Conservation (phyloP, 2,888 invertebrate genomes). For the Monopis laevigella region DNA sequence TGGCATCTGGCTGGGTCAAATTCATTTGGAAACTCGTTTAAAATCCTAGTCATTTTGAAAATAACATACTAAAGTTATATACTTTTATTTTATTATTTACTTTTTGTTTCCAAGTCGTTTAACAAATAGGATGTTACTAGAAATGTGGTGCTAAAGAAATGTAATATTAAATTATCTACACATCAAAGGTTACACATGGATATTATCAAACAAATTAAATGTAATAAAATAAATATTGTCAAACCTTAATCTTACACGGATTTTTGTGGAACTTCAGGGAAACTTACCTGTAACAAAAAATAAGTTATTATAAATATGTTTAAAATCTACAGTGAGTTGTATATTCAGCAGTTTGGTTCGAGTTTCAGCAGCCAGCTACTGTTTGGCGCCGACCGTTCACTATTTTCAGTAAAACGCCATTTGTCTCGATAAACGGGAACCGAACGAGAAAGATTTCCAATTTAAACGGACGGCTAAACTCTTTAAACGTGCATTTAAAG, state of each 20-base stretch:
- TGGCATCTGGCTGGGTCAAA: not conserved
- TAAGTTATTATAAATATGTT: not conserved
- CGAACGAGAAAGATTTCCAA: slow-evolving; percentile 9
- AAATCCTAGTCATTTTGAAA: not conserved
- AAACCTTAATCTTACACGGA: too few species aligned
- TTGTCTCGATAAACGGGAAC: slow-evolving; percentile 10
- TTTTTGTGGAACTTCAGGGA: too few species aligned
- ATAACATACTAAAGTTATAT: not conserved
- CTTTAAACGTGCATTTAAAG: not conserved
- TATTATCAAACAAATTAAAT: too few species aligned
- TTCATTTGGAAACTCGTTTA: not conserved
- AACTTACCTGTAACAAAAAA: too few species aligned
- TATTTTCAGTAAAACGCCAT: slow-evolving; percentile 8
- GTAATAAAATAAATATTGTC: too few species aligned
- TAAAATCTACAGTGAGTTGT: slow-evolving; percentile 1
- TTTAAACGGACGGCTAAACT: slow-evolving; percentile 8
- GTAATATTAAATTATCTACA: too few species aligned
- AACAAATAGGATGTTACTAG: too few species aligned
- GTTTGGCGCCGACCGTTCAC: slow-evolving; percentile 3
- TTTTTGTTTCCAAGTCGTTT: too few species aligned
- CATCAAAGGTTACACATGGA: too few species aligned
- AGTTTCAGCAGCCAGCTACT: not conserved
- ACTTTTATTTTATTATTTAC: too few species aligned
- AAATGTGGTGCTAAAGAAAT: too few species aligned
- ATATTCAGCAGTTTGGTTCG: slow-evolving; percentile 1